Conservation (phyloP, 2,888 invertebrate species). For the Clostera curtula region DNA sequence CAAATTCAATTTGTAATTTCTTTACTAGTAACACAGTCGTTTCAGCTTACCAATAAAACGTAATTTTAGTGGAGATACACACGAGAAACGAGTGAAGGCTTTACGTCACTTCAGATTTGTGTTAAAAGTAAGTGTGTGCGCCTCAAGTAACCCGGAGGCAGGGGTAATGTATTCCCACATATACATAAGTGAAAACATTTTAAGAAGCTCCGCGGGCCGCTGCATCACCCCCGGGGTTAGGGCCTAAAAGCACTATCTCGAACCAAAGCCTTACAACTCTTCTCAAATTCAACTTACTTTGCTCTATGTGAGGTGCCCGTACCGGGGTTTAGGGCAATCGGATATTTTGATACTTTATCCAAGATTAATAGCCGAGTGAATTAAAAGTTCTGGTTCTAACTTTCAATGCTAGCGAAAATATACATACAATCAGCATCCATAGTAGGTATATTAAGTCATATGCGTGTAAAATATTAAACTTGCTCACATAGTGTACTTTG, state of each 20-base stretch:
- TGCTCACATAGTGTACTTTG: no score
- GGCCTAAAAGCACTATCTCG: slow-evolving; percentile 76
- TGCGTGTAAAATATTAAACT: no score
- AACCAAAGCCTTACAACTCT: slow-evolving; percentile 75
- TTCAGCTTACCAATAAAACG: slow-evolving; percentile 60
- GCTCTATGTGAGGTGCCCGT: slow-evolving; percentile 62
- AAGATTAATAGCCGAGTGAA: background rate
- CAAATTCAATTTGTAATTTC: slow-evolving; percentile 16
- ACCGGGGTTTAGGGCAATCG: slow-evolving; percentile 36
- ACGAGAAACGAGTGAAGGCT: slow-evolving; percentile 63
- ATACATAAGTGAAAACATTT: slow-evolving; percentile 75
- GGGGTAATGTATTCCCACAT: slow-evolving; percentile 73
- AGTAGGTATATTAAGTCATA: no score
- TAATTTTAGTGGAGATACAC: slow-evolving; percentile 68
- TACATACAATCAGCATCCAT: no score
- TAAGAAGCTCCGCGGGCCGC: slow-evolving; percentile 72
- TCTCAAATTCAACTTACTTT: slow-evolving; percentile 75
- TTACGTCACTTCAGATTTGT: slow-evolving; percentile 73
- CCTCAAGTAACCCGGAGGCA: slow-evolving; percentile 67
- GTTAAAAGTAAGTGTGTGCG: slow-evolving; percentile 69
- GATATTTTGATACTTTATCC: slow-evolving; percentile 27
- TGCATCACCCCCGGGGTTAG: slow-evolving; percentile 74
- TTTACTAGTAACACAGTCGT: slow-evolving; percentile 24
- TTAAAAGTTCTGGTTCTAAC: background rate
- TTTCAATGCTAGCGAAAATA: no score